Evolutionary conservation across 2,797 vertebrate genomes (phyloP).

Genomic region (Todus mexicanus): DNA sequence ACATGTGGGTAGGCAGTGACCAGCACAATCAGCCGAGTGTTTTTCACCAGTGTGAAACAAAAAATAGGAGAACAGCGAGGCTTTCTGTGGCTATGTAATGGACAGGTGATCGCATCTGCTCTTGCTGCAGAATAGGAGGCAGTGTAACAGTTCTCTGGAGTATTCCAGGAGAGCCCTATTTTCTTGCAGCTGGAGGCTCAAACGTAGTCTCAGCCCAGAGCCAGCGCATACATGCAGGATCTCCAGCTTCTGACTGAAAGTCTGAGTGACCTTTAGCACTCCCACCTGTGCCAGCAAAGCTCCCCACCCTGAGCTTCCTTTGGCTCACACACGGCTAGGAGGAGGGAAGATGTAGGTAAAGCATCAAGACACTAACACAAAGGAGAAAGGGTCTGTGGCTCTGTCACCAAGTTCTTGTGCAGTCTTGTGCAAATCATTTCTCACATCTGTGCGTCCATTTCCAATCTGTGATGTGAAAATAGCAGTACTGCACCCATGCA

Average conservation of each 20-base stretch:
- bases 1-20: background rate
- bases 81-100: background rate
- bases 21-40: background rate
- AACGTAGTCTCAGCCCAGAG: background rate
- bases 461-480: background rate
- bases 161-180: background rate
- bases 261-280: background rate
- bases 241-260: background rate
- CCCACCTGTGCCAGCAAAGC: background rate
- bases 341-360: background rate
- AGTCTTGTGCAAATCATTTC: background rate
- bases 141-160: background rate
- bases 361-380: background rate
- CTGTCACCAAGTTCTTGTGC: background rate
- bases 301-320: background rate
- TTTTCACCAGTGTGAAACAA: background rate
- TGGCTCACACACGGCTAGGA: background rate
- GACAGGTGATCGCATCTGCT: background rate
- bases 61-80: background rate
- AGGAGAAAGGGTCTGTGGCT: background rate
- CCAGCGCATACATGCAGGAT: background rate
- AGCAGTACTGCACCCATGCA: background rate
- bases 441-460: background rate
- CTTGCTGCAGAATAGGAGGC: background rate
- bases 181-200: background rate